A percentile compares a stretch with the other conserved stretches of the same genome.
Conservation (phyloP, 2,113 vertebrate genomes). For the Tinamus guttatus region DNA sequence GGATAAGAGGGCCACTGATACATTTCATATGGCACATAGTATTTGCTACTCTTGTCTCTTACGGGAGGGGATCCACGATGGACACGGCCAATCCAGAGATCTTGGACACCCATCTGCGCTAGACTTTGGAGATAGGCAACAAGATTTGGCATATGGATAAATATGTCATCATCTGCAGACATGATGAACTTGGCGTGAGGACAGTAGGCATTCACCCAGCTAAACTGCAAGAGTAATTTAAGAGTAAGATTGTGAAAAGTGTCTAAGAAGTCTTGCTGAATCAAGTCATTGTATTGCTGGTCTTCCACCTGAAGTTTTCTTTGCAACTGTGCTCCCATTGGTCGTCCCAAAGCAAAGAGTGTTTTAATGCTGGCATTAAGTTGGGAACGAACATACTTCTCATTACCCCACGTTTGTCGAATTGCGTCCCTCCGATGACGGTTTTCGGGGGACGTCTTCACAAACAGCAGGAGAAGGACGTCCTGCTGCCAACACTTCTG, state of each 20-base stretch:
- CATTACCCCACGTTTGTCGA: conserved; percentile 91
- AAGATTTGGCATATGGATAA: conserved; percentile 93
- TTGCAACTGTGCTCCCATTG: conserved; percentile 66
- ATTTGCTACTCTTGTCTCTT: conserved; percentile 88
- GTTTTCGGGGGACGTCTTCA: conserved; percentile 91
- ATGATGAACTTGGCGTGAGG: conserved; percentile 90
- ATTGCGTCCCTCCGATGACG: conserved; percentile 82
- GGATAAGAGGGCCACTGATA: conserved; percentile 93
- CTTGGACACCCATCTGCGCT: conserved; percentile 73
- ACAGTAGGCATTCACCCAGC: conserved; percentile 88
- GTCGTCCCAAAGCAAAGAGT: conserved; percentile 86
- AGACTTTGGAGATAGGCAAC: conserved; percentile 85
- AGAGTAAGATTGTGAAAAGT: conserved; percentile 93
- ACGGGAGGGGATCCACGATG: conserved; percentile 88
- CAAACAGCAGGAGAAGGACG: conserved; percentile 88
- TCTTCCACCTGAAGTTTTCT: conserved; percentile 81
- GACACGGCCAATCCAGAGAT: conserved; percentile 92
- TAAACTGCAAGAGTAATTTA: conserved; percentile 92
- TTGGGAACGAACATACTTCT: conserved; percentile 75
- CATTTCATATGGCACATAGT: conserved; percentile 88
- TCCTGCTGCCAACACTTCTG: conserved; percentile 83
- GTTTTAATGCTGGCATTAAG: conserved; percentile 85
- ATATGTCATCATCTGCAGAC: conserved; percentile 94
- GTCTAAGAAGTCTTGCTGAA: conserved; percentile 92
- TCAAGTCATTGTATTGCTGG: conserved; percentile 79